Evolutionary conservation across 2,888 invertebrate genomes (phyloP), one percentile per base, ranked within the genome.

Genomic region (Sarcophaga rosellei): DNA sequence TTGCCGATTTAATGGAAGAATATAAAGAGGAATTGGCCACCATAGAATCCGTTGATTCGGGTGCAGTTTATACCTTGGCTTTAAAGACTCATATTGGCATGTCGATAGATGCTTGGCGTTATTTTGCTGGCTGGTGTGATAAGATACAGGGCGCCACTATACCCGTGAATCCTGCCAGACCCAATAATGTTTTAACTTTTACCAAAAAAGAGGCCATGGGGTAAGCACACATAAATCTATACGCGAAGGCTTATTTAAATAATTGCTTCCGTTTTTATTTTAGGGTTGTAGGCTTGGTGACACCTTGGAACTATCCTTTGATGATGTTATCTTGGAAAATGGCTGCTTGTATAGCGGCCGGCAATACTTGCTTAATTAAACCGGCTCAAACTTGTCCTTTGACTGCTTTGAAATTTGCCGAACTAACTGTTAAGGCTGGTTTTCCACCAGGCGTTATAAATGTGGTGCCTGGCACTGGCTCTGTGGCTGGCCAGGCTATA

Each of bases 301-400:
- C 98, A 0, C 99, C 99, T 0, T 99, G 99, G 99, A 99, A 99
- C 93, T 99, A 99, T 92, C 99, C 99, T 0, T 94, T 99, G 12
- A 99, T 99, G 99, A 99, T 99, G 99, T 93, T 99, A 15, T 97
- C 98, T 0, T 99, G 99, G 99, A 99, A 99, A 93, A 98, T 99
- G 98, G 98, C 99, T 0, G 98, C 99, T 4, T 99, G 99, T 91
- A 94, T 99, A 69, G 98, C 99, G 0, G 98, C 99, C 11, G 99
- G 99, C 57, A 99, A 99, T 92, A 98, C 99, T 0, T 98, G 99
- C 0, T 96, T 99, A 0, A 97, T 99, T 93, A 99, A 99, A 93
- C 99, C 99, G 0, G 99, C 99, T 0, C 96, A 96, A 90, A 96
- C 96, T 0, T 98, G 98, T 80, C 98, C 99, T 0, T 94, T 99